Conservation (phyloP, 2,797 vertebrate genomes). For the Siniperca scherzeri region DNA sequence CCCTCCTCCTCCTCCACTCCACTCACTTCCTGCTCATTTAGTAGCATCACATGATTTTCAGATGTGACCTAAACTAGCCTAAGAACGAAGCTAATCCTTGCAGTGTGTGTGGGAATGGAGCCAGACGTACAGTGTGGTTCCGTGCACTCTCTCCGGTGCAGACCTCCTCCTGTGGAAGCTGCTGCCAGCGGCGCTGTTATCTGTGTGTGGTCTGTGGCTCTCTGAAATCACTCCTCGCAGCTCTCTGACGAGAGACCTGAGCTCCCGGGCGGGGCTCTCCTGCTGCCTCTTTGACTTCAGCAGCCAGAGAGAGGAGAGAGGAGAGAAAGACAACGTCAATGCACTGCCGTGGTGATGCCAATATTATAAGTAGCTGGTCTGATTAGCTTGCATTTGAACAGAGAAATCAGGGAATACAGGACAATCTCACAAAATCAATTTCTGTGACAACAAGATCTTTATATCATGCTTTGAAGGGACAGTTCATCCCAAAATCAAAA, state of each 20-base stretch:
- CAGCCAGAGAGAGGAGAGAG: constrained; percentile 39
- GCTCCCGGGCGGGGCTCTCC: constrained; percentile 79
- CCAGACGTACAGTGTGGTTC: constrained; percentile 67
- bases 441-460: constrained; percentile 1
- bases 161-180: constrained; percentile 69
- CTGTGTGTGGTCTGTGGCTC: constrained; percentile 65
- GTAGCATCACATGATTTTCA: constrained; percentile 68
- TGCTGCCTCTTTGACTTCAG: constrained; percentile 65
- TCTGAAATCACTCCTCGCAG: constrained; percentile 76
- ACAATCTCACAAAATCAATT: background rate
- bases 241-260: constrained; percentile 82
- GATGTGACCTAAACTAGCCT: constrained; percentile 53
- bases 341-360: constrained; percentile 14
- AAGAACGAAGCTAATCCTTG: constrained; percentile 62
- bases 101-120: constrained; percentile 61
- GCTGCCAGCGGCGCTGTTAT: constrained; percentile 22
- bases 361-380: background rate
- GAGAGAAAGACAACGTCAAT: constrained; percentile 32
- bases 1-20: constrained; percentile 4
- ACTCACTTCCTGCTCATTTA: constrained; percentile 41
- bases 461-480: background rate
- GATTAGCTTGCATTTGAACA: constrained; percentile 1
- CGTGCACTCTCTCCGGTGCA: constrained; percentile 64
- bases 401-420: background rate
- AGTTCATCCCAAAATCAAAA: no score